phyloP scores from a whole-genome alignment of 1,140 invertebrate genomes.

The Drosophila pandora region DNA sequence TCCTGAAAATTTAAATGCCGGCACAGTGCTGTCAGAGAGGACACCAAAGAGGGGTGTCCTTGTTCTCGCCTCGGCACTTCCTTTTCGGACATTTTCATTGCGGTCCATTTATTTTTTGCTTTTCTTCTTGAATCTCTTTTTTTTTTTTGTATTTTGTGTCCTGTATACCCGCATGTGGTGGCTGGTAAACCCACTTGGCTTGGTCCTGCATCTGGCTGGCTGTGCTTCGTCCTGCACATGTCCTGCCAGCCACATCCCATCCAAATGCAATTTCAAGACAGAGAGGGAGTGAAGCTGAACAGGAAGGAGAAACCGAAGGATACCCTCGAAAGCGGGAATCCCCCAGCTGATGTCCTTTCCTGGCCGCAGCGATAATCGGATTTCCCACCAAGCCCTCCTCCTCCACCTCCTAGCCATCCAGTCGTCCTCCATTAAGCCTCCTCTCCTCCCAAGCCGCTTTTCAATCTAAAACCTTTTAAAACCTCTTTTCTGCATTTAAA shows the following conservation, averaged over 20 bases:
- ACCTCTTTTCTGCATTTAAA: no score
- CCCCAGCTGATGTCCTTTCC: conserved; percentile 14
- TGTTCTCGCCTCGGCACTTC: conserved; percentile 51
- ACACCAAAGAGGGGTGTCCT: conserved; percentile 19
- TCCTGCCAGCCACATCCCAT: conserved; percentile 37
- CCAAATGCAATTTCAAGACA: conserved; percentile 67
- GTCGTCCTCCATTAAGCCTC: conserved; percentile 19
- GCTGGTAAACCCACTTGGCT: conserved; percentile 25
- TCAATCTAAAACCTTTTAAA: no score
- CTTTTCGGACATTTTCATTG: conserved; percentile 65
- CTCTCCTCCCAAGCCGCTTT: background rate
- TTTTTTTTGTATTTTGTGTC: conserved; percentile 8
- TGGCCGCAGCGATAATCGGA: conserved; percentile 42
- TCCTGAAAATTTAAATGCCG: conserved; percentile 31
- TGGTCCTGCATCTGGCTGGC: conserved; percentile 6
- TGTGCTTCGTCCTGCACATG: background rate
- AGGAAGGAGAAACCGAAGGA: background rate
- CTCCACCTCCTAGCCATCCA: background rate
- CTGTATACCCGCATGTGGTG: conserved; percentile 51
- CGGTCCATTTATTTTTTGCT: conserved; percentile 17
- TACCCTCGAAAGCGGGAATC: conserved; percentile 2
- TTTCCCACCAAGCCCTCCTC: conserved; percentile 4
- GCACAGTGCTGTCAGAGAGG: background rate
- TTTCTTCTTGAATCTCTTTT: no score
- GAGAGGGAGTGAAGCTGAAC: background rate